A percentile compares a stretch with the other conserved stretches of the same genome.
These are phyloP conservation scores for Malacoraja senta DNA, from an alignment of 2,797 vertebrate species.

Conservation along the genomic window DNA sequence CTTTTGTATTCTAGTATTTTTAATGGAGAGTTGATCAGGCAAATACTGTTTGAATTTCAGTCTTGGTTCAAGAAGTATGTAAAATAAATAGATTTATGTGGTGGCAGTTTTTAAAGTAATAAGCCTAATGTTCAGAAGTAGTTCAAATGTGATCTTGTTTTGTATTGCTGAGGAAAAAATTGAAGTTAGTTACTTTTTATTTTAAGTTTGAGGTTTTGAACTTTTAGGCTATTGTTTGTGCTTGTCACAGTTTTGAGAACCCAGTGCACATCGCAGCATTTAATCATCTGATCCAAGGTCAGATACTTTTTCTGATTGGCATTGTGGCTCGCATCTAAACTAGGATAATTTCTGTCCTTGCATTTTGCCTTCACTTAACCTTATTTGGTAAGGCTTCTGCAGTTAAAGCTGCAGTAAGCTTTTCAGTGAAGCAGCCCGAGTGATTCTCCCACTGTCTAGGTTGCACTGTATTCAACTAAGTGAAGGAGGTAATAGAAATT, in stretches of 20 bases:
- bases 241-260: constrained; percentile 40
- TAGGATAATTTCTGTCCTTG: constrained; percentile 48
- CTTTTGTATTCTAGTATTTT: no score
- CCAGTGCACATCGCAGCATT: constrained; percentile 37
- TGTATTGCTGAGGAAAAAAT: background rate
- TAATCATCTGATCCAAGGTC: constrained; percentile 42
- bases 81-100: no score
- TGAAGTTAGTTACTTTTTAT: background rate
- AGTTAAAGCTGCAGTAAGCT: constrained; percentile 50
- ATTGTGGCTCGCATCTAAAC: constrained; percentile 46
- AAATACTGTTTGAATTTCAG: background rate
- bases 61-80: no score
- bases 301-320: constrained; percentile 36
- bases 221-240: constrained; percentile 9
- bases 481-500: background rate
- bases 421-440: background rate
- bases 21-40: background rate
- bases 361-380: constrained; percentile 53
- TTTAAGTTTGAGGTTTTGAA: background rate
- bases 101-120: no score
- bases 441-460: background rate
- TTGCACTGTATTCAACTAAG: background rate
- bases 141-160: background rate
- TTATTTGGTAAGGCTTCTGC: constrained; percentile 80
- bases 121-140: no score